Evolutionary conservation across 2,888 invertebrate genomes (phyloP).

Genomic region (Tipula helvola): DNA sequence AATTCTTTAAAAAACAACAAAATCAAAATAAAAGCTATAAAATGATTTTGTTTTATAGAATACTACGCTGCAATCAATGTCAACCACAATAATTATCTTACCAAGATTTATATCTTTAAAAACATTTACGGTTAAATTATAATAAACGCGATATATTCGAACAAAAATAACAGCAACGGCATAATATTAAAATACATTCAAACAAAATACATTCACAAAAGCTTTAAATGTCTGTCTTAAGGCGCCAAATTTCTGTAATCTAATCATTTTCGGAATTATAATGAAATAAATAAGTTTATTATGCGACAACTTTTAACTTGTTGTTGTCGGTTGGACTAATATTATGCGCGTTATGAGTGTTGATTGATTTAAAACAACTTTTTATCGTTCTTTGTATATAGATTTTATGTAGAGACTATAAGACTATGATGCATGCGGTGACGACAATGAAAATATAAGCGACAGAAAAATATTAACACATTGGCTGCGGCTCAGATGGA

Average conservation of each 20-base stretch:
- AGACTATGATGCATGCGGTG: neutral
- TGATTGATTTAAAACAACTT: neutral
- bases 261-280: neutral
- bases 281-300: neutral
- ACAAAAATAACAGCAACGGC: neutral
- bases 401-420: neutral
- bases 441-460: neutral
- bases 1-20: neutral
- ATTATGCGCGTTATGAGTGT: neutral
- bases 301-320: neutral
- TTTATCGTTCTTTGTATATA: neutral
- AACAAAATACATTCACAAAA: neutral
- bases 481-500: neutral
- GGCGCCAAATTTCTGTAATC: neutral
- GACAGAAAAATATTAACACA: neutral
- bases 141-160: neutral
- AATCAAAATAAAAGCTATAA: neutral
- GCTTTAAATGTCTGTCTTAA: neutral
- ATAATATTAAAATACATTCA: too few relatives aligned
- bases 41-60: neutral
- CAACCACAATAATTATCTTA: neutral
- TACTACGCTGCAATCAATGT: neutral
- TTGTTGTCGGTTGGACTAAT: neutral
- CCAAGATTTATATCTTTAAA: neutral
- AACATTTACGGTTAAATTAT: neutral